Conservation (phyloP, 2,888 invertebrate genomes). For the Conchocele bisecta region DNA sequence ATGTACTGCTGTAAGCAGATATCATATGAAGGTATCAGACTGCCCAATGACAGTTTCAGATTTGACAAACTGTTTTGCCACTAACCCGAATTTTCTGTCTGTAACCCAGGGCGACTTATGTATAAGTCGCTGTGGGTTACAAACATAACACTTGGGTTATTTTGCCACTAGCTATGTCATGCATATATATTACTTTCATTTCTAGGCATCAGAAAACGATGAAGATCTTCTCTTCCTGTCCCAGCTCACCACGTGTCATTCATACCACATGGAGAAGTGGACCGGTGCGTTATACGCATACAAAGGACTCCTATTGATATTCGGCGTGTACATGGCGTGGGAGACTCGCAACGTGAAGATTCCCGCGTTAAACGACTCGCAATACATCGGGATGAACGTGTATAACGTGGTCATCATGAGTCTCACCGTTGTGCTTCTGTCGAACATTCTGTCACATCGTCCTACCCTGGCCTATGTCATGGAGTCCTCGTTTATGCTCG, state of each 20-base stretch:
- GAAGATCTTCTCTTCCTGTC: slow-evolving; percentile 79
- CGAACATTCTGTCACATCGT: slow-evolving; percentile 91
- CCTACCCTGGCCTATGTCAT: slow-evolving; percentile 83
- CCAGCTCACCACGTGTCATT: slow-evolving; percentile 94
- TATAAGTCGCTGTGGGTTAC: too few relatives aligned
- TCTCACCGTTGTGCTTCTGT: slow-evolving; percentile 92
- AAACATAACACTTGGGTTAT: too few relatives aligned
- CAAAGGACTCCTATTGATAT: slow-evolving; percentile 93
- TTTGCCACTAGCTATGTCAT: too few relatives aligned
- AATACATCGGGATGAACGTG: slow-evolving; percentile 95
- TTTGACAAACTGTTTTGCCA: too few relatives aligned
- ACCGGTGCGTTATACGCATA: slow-evolving; percentile 94
- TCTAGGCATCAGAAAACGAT: slow-evolving; percentile 74
- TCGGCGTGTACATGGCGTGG: slow-evolving; percentile 98
- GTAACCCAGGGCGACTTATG: too few relatives aligned
- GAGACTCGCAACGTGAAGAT: slow-evolving; percentile 93
- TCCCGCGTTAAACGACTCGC: slow-evolving; percentile 95
- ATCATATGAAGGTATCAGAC: too few relatives aligned
- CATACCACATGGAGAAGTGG: slow-evolving; percentile 94
- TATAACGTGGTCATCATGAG: slow-evolving; percentile 95
- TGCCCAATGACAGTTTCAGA: too few relatives aligned
- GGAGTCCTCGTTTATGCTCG: slow-evolving; percentile 91
- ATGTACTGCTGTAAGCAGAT: too few relatives aligned
- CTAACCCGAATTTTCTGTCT: too few relatives aligned
- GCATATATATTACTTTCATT: too few relatives aligned